A percentile compares a stretch with the other conserved stretches of the same genome.
phyloP scores from a whole-genome alignment of 1,140 invertebrate genomes.

The Drosophila varians region DNA sequence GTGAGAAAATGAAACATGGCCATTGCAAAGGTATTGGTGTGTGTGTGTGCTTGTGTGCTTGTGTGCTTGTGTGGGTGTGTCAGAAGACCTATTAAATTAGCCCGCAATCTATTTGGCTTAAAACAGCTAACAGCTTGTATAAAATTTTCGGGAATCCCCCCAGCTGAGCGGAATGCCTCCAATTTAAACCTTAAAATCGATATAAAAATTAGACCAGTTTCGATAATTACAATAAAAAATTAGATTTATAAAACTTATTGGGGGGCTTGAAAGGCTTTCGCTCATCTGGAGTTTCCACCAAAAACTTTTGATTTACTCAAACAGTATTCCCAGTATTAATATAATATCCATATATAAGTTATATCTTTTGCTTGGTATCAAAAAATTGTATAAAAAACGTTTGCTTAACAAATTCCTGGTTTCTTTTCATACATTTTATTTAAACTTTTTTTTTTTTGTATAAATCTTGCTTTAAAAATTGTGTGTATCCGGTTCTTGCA shows the following conservation, averaged over 20 bases:
- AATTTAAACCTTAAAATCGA: neutral
- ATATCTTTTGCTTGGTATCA: conserved; percentile 68
- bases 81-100: conserved; percentile 48
- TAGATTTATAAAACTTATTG: neutral
- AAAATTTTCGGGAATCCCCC: conserved; percentile 27
- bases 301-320: conserved; percentile 17
- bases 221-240: neutral
- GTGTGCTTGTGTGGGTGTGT: conserved; percentile 19
- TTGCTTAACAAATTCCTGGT: conserved; percentile 71
- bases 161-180: conserved; percentile 30
- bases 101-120: conserved; percentile 33
- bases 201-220: conserved; percentile 5
- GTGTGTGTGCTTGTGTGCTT: conserved; percentile 3
- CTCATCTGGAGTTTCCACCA: conserved; percentile 15
- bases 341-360: conserved; percentile 58
- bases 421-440: conserved; percentile 20
- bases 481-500: conserved; percentile 38
- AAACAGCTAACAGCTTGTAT: conserved; percentile 47
- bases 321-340: conserved; percentile 37
- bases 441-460: conserved; percentile 23
- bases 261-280: conserved; percentile 7
- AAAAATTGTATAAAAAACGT: conserved; percentile 78
- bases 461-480: conserved; percentile 73
- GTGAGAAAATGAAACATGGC: conserved; percentile 49
- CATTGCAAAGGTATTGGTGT: conserved; percentile 15